Evolutionary conservation across 2,888 invertebrate species (phyloP), one percentile per base, ranked within the genome.

Genomic region (Dicyrtoma fusca): DNA sequence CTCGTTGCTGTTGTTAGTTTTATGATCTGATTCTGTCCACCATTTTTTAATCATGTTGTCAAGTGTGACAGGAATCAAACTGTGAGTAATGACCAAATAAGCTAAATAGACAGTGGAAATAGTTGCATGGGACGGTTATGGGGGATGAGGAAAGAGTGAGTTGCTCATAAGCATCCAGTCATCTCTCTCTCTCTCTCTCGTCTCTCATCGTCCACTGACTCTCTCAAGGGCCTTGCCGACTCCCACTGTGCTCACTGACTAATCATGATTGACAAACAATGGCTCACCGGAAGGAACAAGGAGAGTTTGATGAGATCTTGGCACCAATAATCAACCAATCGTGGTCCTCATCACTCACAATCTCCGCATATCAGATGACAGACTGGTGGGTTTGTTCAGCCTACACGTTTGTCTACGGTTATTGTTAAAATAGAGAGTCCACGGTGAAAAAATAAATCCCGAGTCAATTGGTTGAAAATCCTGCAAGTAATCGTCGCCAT

Each of bases 311-410:
- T 69, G 61, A 51, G 47, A 68, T 75, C 66, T 65, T 72, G 75
- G 75, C 75, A 75, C 74, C 75, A 75, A 72, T 69, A 71, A 75
- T 75, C 75, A 75, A 72, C 66, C 62, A 25, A 55, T 55, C 42
- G 49, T 49, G 23, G 49, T 49, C 61, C 47, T 63, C 63, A 63
- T 47, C 47, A 44, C 45, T 63, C 63, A 21, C 3, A 13, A 11
- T 44, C 23, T 19, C 21, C n/a, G 13, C 19, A 63, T 34, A 23
- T 49, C 23, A 49, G 34, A 65, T 65, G 53, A 66, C 53, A 66
- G 25, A 25, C n/a, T 25, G 3, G 21, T 53, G 42, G 47, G 25
- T 47, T 23, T 53, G 21, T 21, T 17, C 42, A 45, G 21, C 62
- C 23, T 63, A 45, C 62, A 45, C 14, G 21, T 17, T 21, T 63